These are phyloP conservation scores for Odontamblyopus lacepedii DNA, from an alignment of 2,797 vertebrate species.

Conservation along the genomic window DNA sequence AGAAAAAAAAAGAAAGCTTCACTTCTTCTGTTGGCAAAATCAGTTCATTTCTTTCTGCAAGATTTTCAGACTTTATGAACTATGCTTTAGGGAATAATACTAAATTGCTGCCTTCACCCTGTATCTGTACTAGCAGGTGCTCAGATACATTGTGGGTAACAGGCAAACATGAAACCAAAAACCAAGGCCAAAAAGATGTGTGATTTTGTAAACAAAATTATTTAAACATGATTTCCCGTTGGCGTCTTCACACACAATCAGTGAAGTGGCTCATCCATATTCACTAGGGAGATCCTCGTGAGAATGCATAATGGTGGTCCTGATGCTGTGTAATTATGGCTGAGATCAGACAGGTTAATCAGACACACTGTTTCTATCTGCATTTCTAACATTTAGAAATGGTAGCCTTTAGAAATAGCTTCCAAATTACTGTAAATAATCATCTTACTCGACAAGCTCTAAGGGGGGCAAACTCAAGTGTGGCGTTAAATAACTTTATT, in stretches of 20 bases:
- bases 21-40: no score
- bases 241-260: conserved; percentile 3
- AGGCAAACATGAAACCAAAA: background rate
- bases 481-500: background rate
- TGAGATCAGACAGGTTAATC: background rate
- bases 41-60: no score
- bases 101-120: background rate
- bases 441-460: background rate
- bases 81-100: background rate
- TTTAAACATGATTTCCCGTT: background rate
- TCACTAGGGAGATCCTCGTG: conserved; percentile 1
- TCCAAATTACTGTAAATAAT: background rate
- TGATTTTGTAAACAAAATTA: conserved; percentile 6
- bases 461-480: background rate
- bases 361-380: background rate
- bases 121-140: background rate
- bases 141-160: background rate
- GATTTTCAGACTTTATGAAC: no score
- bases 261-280: conserved; percentile 15
- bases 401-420: background rate
- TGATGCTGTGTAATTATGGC: conserved; percentile 10
- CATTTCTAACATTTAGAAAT: background rate
- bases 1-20: no score
- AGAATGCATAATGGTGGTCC: conserved; percentile 12
- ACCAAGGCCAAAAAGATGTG: background rate